Evolutionary conservation across 2,888 invertebrate species (phyloP), one percentile per base, ranked within the genome.

Genomic region (Latheticus oryzae): DNA sequence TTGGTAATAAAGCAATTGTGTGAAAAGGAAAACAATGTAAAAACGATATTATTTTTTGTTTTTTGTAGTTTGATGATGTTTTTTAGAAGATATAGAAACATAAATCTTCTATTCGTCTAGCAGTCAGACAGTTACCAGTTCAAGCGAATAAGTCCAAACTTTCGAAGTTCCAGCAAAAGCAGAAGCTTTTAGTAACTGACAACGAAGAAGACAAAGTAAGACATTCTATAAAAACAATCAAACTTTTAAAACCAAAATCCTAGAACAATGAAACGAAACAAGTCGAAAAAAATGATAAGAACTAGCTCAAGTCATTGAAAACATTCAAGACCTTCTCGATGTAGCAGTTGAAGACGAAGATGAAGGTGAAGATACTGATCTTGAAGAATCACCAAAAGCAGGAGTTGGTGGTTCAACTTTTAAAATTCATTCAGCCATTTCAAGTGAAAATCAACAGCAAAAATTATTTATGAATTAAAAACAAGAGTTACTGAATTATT

Each of bases 361-460:
- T 5, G 48, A 58, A 9, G 33, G 15, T 2, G 53, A 42, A 55
- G 38, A 37, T 1, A 15, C 28, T n/a, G 5, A 11, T 3, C 33
- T 28, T 28, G 8, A 28, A 28, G 28, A 8, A n/a, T n/a, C n/a
- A 21, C n/a, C 9, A 4, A 11, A 23, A 45, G 61, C 61, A 48
- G 52, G 33, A 11, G 62, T 53, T 9, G 65, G 62, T 43, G 65
- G 58, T 5, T 66, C 67, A 1, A 32, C 55, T n/a, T 71, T 71
- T 33, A 68, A 69, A 38, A 71, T 69, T 47, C 68, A 71, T 45
- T 63, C 68, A 15, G 61, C 62, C 5, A 70, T 72, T 7, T 7
- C 78, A 82, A 53, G 79, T 79, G 2, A 77, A n/a, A 75, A 61
- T 78, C 79, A 52, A 82, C 82, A 0, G 78, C 79, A n/a, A 71